Evolutionary conservation across 2,797 vertebrate genomes (phyloP).

Genomic region (Pangasius djambal): DNA sequence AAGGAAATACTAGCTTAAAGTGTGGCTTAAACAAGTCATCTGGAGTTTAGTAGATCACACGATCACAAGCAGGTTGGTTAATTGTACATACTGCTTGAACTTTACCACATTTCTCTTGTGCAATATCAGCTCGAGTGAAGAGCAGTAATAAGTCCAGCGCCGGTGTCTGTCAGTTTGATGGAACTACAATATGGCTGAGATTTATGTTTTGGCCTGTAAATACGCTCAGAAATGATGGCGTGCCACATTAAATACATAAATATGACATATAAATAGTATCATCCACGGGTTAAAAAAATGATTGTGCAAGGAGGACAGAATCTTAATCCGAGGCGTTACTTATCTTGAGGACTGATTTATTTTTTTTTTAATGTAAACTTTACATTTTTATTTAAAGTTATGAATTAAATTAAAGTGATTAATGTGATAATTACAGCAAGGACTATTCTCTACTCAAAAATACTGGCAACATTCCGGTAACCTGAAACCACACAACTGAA

Average conservation of each 20-base stretch:
- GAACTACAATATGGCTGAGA: neutral
- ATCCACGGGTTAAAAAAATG: too few relatives aligned
- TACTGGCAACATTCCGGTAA: neutral
- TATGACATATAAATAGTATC: neutral
- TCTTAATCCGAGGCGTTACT: too few relatives aligned
- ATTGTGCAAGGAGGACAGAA: neutral
- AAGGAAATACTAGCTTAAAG: constrained; percentile 8
- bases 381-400: neutral
- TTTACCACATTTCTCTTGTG: neutral
- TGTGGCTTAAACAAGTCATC: constrained; percentile 31
- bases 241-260: neutral
- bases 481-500: neutral
- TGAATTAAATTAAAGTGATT: neutral
- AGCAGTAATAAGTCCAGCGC: neutral
- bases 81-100: neutral
- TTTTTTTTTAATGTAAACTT: neutral
- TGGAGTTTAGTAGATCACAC: neutral
- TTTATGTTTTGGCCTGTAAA: neutral
- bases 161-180: neutral
- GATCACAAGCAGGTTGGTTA: neutral
- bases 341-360: neutral
- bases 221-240: neutral
- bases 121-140: neutral
- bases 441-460: neutral
- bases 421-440: constrained; percentile 2